Evolutionary conservation across 92 coral and sea anemone genomes (phyloP).

Genomic region (Phenganax marumi): DNA sequence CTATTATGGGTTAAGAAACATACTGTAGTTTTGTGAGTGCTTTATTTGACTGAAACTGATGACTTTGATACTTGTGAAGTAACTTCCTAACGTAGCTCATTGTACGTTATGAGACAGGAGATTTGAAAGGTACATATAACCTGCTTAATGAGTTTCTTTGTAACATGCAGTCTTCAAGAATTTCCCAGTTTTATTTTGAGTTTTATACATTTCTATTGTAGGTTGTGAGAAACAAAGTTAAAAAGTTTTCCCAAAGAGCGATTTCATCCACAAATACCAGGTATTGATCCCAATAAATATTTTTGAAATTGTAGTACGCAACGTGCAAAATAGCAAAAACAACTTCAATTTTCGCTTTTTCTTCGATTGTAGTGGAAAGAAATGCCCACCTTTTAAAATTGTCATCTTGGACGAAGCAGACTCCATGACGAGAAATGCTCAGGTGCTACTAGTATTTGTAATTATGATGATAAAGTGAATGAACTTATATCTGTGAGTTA

Average conservation of each 20-base stretch:
- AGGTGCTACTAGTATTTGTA: slow-evolving; percentile 53
- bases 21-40: no score
- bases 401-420: slow-evolving; percentile 96
- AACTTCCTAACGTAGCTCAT: no score
- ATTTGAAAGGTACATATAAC: no score
- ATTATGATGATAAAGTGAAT: no score
- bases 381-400: slow-evolving; percentile 91
- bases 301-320: no score
- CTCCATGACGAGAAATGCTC: slow-evolving; percentile 98
- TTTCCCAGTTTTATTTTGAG: background rate
- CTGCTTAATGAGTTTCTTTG: background rate
- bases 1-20: no score
- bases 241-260: slow-evolving; percentile 80
- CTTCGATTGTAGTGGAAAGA: slow-evolving; percentile 73
- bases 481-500: background rate
- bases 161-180: background rate
- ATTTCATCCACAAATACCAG: slow-evolving; percentile 78
- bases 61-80: no score
- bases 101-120: no score
- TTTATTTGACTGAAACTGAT: no score
- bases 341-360: background rate
- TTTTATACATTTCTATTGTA: slow-evolving; percentile 16
- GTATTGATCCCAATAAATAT: slow-evolving; percentile 39
- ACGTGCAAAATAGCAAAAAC: no score
- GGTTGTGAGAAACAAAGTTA: slow-evolving; percentile 96